Evolutionary conservation across 1,140 invertebrate genomes (phyloP).

Genomic region (Ladona fulva): DNA sequence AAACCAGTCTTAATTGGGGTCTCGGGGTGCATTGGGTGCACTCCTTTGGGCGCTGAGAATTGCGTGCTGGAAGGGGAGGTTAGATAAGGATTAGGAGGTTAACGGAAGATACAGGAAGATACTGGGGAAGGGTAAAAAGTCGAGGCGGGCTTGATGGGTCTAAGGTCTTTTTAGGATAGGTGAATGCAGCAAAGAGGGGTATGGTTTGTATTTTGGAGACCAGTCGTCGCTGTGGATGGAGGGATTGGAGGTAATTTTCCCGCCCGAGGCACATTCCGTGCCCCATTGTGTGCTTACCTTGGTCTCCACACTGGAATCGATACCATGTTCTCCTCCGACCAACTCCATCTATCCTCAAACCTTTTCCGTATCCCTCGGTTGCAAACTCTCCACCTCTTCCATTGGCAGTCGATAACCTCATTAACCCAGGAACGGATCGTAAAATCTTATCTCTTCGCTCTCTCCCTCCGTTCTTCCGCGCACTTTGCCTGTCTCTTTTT

Average conservation of each 20-base stretch:
- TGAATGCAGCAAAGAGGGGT: not conserved
- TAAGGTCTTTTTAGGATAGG: too few relatives aligned
- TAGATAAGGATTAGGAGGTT: too few relatives aligned
- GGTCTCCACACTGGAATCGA: not conserved
- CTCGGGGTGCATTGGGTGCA: not conserved
- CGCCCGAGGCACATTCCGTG: not conserved
- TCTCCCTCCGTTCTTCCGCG: not conserved
- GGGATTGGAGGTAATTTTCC: not conserved
- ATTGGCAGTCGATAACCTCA: conserved; percentile 8
- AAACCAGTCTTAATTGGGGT: not conserved
- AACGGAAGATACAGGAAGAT: too few relatives aligned
- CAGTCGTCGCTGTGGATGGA: too few relatives aligned
- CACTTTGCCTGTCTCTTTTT: too few relatives aligned
- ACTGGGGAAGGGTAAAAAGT: too few relatives aligned
- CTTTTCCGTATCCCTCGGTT: not conserved
- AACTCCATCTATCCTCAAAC: not conserved
- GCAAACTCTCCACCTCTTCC: not conserved
- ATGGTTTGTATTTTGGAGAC: not conserved
- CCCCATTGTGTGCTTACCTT: not conserved
- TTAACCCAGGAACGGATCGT: conserved; percentile 3
- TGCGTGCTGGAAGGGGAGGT: too few relatives aligned
- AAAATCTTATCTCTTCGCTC: not conserved
- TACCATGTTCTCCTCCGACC: not conserved
- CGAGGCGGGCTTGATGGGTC: too few relatives aligned
- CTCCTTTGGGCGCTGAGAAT: not conserved